Evolutionary conservation across 2,888 invertebrate genomes (phyloP), one percentile per base, ranked within the genome.

Genomic region (Eupithecia inturbata): DNA sequence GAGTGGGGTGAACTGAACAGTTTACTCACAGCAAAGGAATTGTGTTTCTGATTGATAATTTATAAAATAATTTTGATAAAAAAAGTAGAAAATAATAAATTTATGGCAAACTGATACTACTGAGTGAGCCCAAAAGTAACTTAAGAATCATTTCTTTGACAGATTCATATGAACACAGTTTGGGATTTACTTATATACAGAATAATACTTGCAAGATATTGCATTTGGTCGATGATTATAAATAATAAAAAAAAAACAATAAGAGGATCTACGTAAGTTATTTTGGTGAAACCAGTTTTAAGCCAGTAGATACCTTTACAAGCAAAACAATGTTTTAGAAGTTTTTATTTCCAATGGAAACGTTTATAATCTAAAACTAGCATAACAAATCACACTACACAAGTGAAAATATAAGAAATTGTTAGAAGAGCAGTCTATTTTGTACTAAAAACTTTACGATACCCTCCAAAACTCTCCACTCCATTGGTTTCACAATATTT

Each of bases 271-370:
- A 70, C 57, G 64, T 70, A 31, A 63, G 33, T 63, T 33, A 67
- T 66, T 67, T 14, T 60, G 33, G 70, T 39, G 68, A 74, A 19
- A 60, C 36, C 49, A 68, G 49, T 28, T 60, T 67, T 9, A 63
- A 28, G 53, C 28, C 39, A 28, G 33, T 45, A 75, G 45, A 53
- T 72, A 57, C 60, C 63, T 73, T 72, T 39, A 73, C 75, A 78
- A 76, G 78, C 78, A 75, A 80, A 82, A 73, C 36, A 26, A 26
- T 57, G 49, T n/a, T 81, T 62, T 53, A 63, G 77, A 81, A 76
- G 26, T 71, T 83, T 87, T 85, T 82, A 87, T 90, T 89, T 89
- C 90, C 89, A 86, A 85, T 81, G 89, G 89, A 90, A 90, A 90
- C 82, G 80, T 88, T 90, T 90, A 87, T 78, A 70, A 78, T 82